phyloP scores from a whole-genome alignment of 2,797 vertebrate genomes.

The Myotis pilosus region DNA sequence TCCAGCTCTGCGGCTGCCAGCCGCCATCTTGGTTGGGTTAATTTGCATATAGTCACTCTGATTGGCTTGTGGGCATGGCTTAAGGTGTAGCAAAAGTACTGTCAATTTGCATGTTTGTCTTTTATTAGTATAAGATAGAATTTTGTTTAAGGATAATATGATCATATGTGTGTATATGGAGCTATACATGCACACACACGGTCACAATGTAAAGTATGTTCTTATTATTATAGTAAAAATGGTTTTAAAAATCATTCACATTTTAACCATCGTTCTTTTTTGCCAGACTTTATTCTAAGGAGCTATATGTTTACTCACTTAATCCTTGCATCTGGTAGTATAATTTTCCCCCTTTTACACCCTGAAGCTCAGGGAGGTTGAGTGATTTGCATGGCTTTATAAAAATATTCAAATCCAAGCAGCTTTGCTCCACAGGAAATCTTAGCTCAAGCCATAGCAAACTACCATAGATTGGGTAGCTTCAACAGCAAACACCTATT shows the following conservation, averaged over 20 bases:
- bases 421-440: background rate
- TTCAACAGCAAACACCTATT: background rate
- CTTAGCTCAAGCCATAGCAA: background rate
- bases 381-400: background rate
- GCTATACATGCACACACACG: background rate
- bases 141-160: background rate
- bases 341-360: background rate
- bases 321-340: background rate
- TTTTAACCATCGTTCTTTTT: slow-evolving; percentile 17
- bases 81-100: no score
- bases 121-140: no score
- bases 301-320: background rate
- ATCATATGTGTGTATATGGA: background rate
- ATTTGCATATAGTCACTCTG: no score
- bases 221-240: background rate
- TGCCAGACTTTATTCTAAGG: background rate
- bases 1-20: no score
- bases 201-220: background rate
- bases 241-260: background rate
- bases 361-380: background rate
- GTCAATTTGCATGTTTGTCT: no score
- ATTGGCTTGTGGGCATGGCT: no score
- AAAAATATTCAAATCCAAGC: background rate
- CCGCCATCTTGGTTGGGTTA: no score
- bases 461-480: background rate